phyloP scores from a whole-genome alignment of 2,797 vertebrate genomes.

The Catostomus latipinnis region DNA sequence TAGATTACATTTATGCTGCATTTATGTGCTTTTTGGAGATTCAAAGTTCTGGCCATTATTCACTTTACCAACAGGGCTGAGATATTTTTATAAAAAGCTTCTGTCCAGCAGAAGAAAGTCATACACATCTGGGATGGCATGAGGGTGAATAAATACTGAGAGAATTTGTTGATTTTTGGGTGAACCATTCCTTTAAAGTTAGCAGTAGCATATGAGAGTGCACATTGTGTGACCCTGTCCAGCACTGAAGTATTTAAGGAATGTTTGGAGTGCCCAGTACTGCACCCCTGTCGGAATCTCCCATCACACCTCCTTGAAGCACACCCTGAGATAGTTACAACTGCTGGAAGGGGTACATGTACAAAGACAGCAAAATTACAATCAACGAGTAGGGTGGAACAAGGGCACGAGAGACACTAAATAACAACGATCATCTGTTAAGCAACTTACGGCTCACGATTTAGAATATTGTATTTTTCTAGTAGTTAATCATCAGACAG shows the following conservation, averaged over 20 bases:
- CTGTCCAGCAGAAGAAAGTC: no score
- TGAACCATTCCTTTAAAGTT: background rate
- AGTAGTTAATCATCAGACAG: background rate
- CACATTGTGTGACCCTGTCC: conserved; percentile 31
- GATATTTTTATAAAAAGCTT: no score
- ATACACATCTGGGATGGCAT: no score
- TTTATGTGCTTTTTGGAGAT: no score
- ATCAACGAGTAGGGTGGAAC: background rate
- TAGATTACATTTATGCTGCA: no score
- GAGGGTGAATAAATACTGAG: no score
- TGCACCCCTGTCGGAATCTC: conserved; percentile 63
- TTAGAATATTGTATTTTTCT: background rate
- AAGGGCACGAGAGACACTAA: background rate
- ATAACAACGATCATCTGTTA: background rate
- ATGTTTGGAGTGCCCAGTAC: conserved; percentile 72
- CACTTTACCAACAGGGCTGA: no score
- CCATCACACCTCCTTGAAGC: conserved; percentile 38
- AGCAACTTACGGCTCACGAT: background rate
- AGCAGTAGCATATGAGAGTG: conserved; percentile 12
- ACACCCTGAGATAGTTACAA: conserved; percentile 35
- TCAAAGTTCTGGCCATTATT: no score
- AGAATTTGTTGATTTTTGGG: no score
- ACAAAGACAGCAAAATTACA: conserved; percentile 14
- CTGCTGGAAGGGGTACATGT: background rate
- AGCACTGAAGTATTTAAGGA: conserved; percentile 73